Evolutionary conservation across 1,140 invertebrate species (phyloP), one percentile per base, ranked within the genome.

Genomic region (Meteorus sp.): DNA sequence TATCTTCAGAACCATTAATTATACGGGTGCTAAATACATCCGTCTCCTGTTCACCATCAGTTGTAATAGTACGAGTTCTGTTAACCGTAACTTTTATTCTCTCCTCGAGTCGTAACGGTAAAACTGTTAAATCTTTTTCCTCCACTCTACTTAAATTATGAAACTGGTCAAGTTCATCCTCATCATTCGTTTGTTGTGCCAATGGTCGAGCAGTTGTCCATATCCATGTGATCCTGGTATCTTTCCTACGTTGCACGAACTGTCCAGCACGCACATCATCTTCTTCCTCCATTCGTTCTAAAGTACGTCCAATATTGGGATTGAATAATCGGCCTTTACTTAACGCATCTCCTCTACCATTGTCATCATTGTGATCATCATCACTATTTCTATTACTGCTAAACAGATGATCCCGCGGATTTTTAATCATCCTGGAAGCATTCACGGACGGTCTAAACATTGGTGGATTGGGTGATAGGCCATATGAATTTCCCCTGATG

Each of bases 81-180:
- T 74, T 70, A 35, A 72, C 60, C 41, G 67, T 60, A 55, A 73
- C 55, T 17, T 68, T 71, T 43, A 67, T 53, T 37, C 64, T 63
- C 15, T 64, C 60, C 47, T 68, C 70, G 29, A 66, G 64, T 53
- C 62, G 67, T 11, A 77, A 48, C 19, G 76, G 72, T 51, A 73
- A 51, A 19, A 75, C 76, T n/a, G 72, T 73, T 20, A 77, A 62
- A 57, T 69, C 63, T 33, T 73, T 68, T 15, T 69, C 62, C 9
- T 66, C 65, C 22, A 39, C 13, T 54, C 48, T 66, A n/a, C 22
- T 51, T 19, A 44, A 56, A 51, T 53, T 63, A n/a, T 39, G 59
- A 6, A 54, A 50, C 17, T 56, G 62, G 3, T 61, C 60, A 9
- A 62, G 59, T 2, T 61, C 54, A 37, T 44, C 63, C 53, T 60